phyloP scores from a whole-genome alignment of 2,888 invertebrate genomes.

The Orthosia gracilis region DNA sequence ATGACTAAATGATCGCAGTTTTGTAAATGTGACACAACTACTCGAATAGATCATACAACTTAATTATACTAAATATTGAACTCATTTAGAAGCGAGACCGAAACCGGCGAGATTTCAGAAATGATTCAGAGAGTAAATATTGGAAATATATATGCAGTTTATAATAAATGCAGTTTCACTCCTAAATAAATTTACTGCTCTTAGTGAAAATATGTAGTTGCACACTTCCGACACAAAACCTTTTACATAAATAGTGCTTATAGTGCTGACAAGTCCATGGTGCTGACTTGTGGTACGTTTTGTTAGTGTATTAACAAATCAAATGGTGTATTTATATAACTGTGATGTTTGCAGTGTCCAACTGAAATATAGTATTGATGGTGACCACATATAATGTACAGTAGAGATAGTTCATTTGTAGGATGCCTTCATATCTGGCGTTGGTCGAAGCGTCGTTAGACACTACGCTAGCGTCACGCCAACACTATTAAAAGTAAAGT shows the following conservation, averaged over 20 bases:
- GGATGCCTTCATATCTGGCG: not conserved
- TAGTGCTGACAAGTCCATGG: slow-evolving; percentile 14
- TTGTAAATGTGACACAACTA: slow-evolving; percentile 5
- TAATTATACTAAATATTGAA: slow-evolving; percentile 9
- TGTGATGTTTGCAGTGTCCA: slow-evolving; percentile 12
- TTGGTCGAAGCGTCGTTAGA: not conserved
- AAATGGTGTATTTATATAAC: slow-evolving; percentile 21
- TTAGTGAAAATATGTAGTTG: not conserved
- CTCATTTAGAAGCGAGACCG: not conserved
- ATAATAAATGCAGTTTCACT: not conserved
- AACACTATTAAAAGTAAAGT: not conserved
- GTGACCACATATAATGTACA: slow-evolving; percentile 45
- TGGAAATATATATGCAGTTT: not conserved
- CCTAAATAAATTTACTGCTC: not conserved
- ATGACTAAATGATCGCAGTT: not conserved
- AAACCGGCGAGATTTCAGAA: not conserved
- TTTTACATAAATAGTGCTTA: slow-evolving; percentile 21
- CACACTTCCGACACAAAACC: not conserved
- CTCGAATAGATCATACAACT: not conserved
- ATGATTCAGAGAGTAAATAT: not conserved
- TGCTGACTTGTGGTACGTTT: not conserved
- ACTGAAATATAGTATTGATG: slow-evolving; percentile 49
- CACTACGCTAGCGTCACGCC: not conserved
- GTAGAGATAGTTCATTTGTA: not conserved
- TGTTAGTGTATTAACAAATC: slow-evolving; percentile 5